phyloP scores from a whole-genome alignment of 2,888 invertebrate species.

The Myopa tessellatipennis region DNA sequence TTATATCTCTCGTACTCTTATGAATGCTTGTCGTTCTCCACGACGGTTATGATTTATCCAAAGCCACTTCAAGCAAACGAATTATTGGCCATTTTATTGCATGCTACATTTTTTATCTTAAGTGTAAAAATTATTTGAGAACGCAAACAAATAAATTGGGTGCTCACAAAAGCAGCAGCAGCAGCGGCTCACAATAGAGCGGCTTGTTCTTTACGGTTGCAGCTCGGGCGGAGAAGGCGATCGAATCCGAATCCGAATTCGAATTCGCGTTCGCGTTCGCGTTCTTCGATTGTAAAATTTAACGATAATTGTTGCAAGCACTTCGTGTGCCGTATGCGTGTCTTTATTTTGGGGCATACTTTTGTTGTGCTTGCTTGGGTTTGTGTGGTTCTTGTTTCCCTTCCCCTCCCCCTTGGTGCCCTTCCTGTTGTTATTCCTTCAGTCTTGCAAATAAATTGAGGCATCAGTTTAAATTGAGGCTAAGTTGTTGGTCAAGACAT shows the following conservation, averaged over 20 bases:
- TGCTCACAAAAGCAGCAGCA: background rate
- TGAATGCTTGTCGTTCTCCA: background rate
- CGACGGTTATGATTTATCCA: constrained; percentile 28
- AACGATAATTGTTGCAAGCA: constrained; percentile 17
- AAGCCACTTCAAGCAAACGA: constrained; percentile 13
- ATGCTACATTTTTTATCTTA: constrained; percentile 14
- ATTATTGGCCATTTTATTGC: constrained; percentile 28
- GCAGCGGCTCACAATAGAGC: background rate
- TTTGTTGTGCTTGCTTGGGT: background rate
- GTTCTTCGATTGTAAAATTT: constrained; percentile 7
- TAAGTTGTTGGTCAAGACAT: background rate
- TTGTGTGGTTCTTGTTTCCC: background rate
- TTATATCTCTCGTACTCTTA: background rate
- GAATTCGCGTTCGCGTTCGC: background rate
- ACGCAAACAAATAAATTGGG: constrained; percentile 27
- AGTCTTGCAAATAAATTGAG: constrained; percentile 15
- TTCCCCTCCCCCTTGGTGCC: background rate
- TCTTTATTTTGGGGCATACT: background rate
- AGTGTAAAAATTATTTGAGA: constrained; percentile 35
- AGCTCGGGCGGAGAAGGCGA: background rate
- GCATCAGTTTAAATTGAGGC: constrained; percentile 27
- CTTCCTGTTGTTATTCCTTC: background rate
- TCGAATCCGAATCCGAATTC: background rate
- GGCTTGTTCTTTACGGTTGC: background rate
- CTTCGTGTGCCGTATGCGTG: background rate